Evolutionary conservation across 2,888 invertebrate species (phyloP).

Genomic region (Leptura quadrifasciata): DNA sequence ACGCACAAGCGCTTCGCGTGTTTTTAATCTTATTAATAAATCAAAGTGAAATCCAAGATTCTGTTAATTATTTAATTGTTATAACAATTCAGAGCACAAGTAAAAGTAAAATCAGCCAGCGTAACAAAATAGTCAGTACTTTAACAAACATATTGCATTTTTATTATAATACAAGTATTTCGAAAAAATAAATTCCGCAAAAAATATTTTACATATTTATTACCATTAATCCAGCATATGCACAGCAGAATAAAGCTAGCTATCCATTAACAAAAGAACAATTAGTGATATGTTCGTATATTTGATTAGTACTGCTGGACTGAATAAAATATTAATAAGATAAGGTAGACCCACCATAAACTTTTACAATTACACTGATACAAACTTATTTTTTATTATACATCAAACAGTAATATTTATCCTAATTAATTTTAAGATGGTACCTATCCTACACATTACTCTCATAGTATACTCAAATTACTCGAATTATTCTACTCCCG

Average conservation of each 20-base stretch:
- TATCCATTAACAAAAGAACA: not conserved
- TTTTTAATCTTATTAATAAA: slow-evolving; percentile 60
- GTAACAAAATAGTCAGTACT: slow-evolving; percentile 61
- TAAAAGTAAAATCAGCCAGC: slow-evolving; percentile 70
- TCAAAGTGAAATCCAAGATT: slow-evolving; percentile 71
- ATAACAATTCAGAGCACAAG: slow-evolving; percentile 71
- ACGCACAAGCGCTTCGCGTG: slow-evolving; percentile 56
- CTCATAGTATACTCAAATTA: too few species aligned
- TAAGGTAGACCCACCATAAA: too few species aligned
- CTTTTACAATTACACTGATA: too few species aligned
- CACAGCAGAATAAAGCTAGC: not conserved
- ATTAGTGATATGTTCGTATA: not conserved
- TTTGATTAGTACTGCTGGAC: too few species aligned
- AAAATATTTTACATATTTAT: slow-evolving; percentile 7
- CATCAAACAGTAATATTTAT: too few species aligned
- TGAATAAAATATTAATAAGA: too few species aligned
- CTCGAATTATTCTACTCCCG: too few species aligned
- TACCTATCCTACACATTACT: too few species aligned
- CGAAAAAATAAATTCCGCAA: slow-evolving; percentile 24
- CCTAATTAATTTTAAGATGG: too few species aligned
- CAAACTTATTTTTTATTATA: too few species aligned
- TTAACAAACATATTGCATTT: slow-evolving; percentile 50
- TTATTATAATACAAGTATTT: slow-evolving; percentile 27
- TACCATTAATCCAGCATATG: slow-evolving; percentile 2
- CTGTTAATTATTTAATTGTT: slow-evolving; percentile 72